phyloP scores from a whole-genome alignment of 2,797 vertebrate genomes.

The Myripristis jacobus region DNA sequence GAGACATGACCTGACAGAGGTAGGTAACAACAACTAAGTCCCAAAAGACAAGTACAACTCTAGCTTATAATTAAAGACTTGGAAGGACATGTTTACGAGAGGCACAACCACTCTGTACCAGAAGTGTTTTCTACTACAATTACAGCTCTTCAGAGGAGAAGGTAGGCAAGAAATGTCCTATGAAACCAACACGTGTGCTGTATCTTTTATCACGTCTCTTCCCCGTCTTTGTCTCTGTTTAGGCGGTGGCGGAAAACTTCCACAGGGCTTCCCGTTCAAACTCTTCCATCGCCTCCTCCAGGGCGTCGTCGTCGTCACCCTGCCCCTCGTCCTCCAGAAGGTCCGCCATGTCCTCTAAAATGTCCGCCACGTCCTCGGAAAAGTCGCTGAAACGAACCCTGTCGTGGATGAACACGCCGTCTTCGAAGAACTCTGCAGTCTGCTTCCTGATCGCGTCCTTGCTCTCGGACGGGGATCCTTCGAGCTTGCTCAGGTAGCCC shows the following conservation, averaged over 20 bases:
- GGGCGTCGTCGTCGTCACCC: constrained; percentile 65
- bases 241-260: constrained; percentile 79
- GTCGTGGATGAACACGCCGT: constrained; percentile 80
- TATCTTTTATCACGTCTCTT: constrained; percentile 18
- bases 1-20: constrained; percentile 72
- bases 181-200: constrained; percentile 49
- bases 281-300: constrained; percentile 86
- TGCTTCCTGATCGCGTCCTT: constrained; percentile 76
- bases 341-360: constrained; percentile 85
- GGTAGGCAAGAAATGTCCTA: constrained; percentile 57
- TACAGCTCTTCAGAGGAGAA: constrained; percentile 67
- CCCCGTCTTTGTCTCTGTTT: constrained; percentile 34
- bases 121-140: constrained; percentile 66
- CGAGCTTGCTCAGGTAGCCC: constrained; percentile 83
- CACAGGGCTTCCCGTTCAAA: constrained; percentile 84
- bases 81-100: constrained; percentile 67
- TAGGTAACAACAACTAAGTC: constrained; percentile 75
- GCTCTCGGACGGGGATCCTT: constrained; percentile 63
- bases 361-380: constrained; percentile 81
- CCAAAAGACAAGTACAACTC: constrained; percentile 68
- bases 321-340: constrained; percentile 52
- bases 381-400: constrained; percentile 79
- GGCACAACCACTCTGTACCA: constrained; percentile 64
- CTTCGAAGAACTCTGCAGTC: constrained; percentile 74
- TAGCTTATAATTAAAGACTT: constrained; percentile 75